These are phyloP conservation scores for Rhinella marina DNA, from an alignment of 2,797 vertebrate genomes.

Conservation along the genomic window DNA sequence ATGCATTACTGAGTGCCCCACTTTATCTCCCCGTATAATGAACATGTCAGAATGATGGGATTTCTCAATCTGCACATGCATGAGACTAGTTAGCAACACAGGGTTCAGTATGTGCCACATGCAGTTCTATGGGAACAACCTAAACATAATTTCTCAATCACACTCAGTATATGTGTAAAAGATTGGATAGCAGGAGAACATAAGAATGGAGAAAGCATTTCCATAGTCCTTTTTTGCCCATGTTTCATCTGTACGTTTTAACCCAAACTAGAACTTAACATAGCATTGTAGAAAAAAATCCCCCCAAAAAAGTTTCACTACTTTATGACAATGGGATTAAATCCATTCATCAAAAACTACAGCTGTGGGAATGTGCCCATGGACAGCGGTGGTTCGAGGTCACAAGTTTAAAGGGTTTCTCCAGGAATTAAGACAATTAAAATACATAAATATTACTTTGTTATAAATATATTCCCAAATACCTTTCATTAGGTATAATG, in stretches of 20 bases:
- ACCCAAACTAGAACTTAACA: too few species aligned
- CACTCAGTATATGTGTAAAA: neutral
- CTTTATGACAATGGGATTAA: neutral
- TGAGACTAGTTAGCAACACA: neutral
- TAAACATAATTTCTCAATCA: neutral
- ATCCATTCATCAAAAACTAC: neutral
- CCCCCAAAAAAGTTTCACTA: neutral
- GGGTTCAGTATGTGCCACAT: neutral
- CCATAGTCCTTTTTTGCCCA: neutral
- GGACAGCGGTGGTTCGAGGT: neutral
- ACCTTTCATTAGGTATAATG: too few species aligned
- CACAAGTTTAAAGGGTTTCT: too few species aligned
- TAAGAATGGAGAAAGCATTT: neutral
- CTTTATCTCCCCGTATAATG: neutral
- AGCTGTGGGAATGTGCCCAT: neutral
- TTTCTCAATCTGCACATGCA: conserved; percentile 16
- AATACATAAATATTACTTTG: too few species aligned
- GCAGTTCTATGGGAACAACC: neutral
- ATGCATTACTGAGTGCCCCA: conserved; percentile 4
- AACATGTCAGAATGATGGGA: neutral
- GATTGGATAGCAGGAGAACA: neutral
- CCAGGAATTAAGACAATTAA: too few species aligned
- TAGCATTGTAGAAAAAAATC: too few species aligned
- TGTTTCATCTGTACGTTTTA: neutral
- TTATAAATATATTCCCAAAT: too few species aligned